These are phyloP conservation scores for Caerostris darwini DNA, from an alignment of 1,140 invertebrate genomes.

Conservation along the genomic window DNA sequence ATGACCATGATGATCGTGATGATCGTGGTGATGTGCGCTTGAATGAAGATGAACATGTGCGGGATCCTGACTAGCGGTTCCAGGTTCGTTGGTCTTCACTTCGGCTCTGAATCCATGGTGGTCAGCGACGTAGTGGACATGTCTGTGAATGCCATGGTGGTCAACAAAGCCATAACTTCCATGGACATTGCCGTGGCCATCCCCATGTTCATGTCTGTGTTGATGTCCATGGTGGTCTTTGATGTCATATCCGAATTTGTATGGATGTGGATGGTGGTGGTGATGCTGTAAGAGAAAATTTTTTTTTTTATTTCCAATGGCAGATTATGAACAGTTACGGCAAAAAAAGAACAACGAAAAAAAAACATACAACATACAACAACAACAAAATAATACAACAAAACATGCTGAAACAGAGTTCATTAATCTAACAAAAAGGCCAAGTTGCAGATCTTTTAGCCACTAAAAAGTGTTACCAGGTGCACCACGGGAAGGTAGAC, in stretches of 20 bases:
- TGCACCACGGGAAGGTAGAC: no score
- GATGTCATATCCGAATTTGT: conserved; percentile 71
- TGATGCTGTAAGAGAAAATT: not conserved
- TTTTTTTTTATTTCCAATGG: no score
- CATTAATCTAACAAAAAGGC: no score
- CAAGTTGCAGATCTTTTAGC: no score
- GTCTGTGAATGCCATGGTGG: conserved; percentile 68
- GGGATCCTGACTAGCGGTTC: conserved; percentile 69
- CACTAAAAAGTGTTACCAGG: no score
- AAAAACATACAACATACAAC: no score
- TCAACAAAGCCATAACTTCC: conserved; percentile 74
- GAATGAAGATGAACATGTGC: conserved; percentile 42
- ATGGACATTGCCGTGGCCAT: conserved; percentile 72
- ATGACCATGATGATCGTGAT: not conserved
- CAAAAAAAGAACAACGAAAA: no score
- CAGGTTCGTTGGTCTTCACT: conserved; percentile 78
- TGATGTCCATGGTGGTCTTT: conserved; percentile 57
- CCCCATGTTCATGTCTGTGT: conserved; percentile 63
- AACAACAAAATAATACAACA: no score
- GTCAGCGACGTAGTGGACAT: conserved; percentile 78
- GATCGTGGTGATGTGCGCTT: not conserved
- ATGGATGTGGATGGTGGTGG: conserved; percentile 67
- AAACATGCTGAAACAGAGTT: no score
- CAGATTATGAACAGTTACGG: no score
- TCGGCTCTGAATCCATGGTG: conserved; percentile 76